phyloP scores from a whole-genome alignment of 2,888 invertebrate species.

The Drosophila gaucha region DNA sequence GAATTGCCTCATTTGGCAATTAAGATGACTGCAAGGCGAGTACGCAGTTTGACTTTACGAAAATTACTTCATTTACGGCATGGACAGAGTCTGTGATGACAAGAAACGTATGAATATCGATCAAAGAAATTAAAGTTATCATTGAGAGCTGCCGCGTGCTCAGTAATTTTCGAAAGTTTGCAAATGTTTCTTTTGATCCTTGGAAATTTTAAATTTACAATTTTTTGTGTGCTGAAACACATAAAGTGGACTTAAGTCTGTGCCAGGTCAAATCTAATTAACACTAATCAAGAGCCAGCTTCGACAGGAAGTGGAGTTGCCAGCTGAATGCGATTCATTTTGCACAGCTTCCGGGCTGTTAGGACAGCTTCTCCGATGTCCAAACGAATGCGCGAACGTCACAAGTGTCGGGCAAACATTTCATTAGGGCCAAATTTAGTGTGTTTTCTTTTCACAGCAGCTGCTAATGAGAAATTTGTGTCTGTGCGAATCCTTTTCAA shows the following conservation, averaged over 20 bases:
- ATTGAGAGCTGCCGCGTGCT: too few species aligned
- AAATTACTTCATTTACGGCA: slow-evolving; percentile 9
- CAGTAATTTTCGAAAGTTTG: background rate
- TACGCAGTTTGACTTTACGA: slow-evolving; percentile 24
- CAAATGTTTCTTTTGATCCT: slow-evolving; percentile 3
- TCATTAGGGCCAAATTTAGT: slow-evolving; percentile 73
- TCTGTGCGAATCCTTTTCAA: slow-evolving; percentile 71
- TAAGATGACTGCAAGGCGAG: slow-evolving; percentile 11
- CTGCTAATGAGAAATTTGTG: slow-evolving; percentile 75
- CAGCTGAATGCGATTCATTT: slow-evolving; percentile 56
- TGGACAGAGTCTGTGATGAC: slow-evolving; percentile 8
- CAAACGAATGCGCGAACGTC: slow-evolving; percentile 74
- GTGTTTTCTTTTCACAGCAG: slow-evolving; percentile 58
- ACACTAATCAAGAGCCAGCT: slow-evolving; percentile 69
- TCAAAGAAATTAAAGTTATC: background rate
- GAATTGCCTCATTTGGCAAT: slow-evolving; percentile 42
- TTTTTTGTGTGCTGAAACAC: slow-evolving; percentile 4
- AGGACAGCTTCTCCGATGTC: slow-evolving; percentile 27
- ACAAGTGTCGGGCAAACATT: slow-evolving; percentile 78
- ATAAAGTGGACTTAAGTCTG: slow-evolving; percentile 17
- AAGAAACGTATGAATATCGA: background rate
- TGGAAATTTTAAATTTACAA: background rate
- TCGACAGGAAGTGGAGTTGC: slow-evolving; percentile 67
- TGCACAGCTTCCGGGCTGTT: slow-evolving; percentile 52
- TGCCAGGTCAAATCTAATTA: slow-evolving; percentile 71